Percentiles rank a stretch among this genome's conserved stretches.
phyloP scores from a whole-genome alignment of 2,888 invertebrate genomes.

The Steromphala cineraria region DNA sequence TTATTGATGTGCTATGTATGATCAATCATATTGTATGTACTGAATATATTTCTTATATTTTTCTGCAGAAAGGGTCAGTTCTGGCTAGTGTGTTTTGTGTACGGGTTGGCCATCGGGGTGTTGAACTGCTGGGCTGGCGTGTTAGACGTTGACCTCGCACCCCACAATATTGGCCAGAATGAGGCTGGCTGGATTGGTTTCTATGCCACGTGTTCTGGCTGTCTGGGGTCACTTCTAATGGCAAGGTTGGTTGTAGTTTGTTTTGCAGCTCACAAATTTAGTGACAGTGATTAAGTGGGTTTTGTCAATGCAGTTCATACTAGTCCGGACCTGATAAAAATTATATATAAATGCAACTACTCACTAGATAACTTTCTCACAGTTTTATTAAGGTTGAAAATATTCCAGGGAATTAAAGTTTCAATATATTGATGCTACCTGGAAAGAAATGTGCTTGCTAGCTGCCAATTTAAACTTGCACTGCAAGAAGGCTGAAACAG shows the following conservation, averaged over 20 bases:
- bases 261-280: neutral
- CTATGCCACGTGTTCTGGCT: slow-evolving; percentile 24
- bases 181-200: slow-evolving; percentile 37
- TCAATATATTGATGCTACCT: too few species aligned
- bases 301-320: too few species aligned
- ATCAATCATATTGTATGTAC: neutral
- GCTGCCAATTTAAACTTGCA: too few species aligned
- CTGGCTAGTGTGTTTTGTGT: slow-evolving; percentile 27
- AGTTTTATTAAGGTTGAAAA: too few species aligned
- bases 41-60: neutral
- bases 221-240: neutral
- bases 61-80: slow-evolving; percentile 26
- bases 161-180: slow-evolving; percentile 45
- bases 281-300: neutral
- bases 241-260: neutral
- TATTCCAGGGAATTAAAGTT: too few species aligned
- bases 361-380: too few species aligned
- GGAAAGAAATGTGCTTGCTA: too few species aligned
- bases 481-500: too few species aligned
- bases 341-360: too few species aligned
- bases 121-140: slow-evolving; percentile 59
- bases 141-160: slow-evolving; percentile 62
- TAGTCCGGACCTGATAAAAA: too few species aligned
- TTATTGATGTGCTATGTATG: too few species aligned
- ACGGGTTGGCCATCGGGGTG: slow-evolving; percentile 26